Evolutionary conservation across 1,140 invertebrate species (phyloP).

Genomic region (Drosophila sp.): DNA sequence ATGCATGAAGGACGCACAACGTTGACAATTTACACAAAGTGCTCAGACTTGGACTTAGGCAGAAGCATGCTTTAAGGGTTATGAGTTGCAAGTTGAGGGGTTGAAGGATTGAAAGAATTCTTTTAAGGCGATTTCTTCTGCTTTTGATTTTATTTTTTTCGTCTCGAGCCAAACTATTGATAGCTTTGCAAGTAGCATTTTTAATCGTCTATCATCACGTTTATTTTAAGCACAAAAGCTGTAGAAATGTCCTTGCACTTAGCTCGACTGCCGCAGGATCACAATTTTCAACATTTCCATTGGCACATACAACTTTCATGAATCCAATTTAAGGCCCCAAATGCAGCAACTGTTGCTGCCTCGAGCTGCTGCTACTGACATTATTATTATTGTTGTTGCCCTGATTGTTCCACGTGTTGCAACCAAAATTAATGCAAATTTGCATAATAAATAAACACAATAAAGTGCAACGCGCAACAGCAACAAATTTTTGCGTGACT

Average conservation of each 20-base stretch:
- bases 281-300: conserved; percentile 11
- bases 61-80: conserved; percentile 8
- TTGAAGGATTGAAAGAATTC: neutral
- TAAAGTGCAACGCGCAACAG: conserved; percentile 46
- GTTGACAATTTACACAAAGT: conserved; percentile 79
- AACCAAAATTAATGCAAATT: conserved; percentile 76
- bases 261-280: conserved; percentile 23
- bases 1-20: conserved; percentile 75
- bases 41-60: conserved; percentile 58
- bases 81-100: neutral
- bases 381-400: conserved; percentile 7
- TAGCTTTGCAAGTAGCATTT: conserved; percentile 67
- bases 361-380: conserved; percentile 1
- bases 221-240: conserved; percentile 71
- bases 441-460: conserved; percentile 80
- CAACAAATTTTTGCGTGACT: conserved; percentile 65
- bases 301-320: conserved; percentile 66
- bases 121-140: conserved; percentile 18
- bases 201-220: conserved; percentile 73
- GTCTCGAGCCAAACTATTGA: conserved; percentile 58
- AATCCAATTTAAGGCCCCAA: conserved; percentile 63
- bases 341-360: conserved; percentile 37
- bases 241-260: conserved; percentile 61
- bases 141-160: no score
- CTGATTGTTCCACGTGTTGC: conserved; percentile 63